Conservation (phyloP, 1,140 invertebrate genomes). For the Pachypeltis micranthus region DNA sequence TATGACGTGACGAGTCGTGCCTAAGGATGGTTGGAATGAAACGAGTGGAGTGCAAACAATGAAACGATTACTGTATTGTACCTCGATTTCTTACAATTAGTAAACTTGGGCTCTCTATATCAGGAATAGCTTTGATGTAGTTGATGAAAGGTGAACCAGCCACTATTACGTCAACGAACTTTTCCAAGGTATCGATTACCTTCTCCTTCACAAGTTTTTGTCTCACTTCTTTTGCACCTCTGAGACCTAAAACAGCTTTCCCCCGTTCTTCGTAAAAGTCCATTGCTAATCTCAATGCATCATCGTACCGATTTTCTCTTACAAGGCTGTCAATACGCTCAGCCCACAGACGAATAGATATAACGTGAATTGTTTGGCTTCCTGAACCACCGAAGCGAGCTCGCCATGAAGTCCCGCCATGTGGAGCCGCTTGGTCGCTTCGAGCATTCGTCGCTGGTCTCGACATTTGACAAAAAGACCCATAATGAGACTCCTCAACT, state of each 20-base stretch:
- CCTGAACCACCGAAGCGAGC: slow-evolving; percentile 20
- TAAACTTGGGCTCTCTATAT: too few relatives aligned
- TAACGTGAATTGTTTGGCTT: slow-evolving; percentile 49
- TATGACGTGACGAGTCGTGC: too few relatives aligned
- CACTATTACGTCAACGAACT: slow-evolving; percentile 26
- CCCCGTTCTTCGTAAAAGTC: slow-evolving; percentile 54
- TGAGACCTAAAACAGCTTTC: slow-evolving; percentile 49
- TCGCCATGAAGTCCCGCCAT: slow-evolving; percentile 26
- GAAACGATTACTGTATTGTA: too few relatives aligned
- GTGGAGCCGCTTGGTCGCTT: slow-evolving; percentile 23
- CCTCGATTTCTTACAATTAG: too few relatives aligned
- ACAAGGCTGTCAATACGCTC: slow-evolving; percentile 60
- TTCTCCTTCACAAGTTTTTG: slow-evolving; percentile 47
- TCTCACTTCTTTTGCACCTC: slow-evolving; percentile 43
- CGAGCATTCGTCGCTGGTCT: slow-evolving; percentile 26
- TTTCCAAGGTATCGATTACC: slow-evolving; percentile 33
- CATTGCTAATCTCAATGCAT: slow-evolving; percentile 51
- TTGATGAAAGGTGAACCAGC: slow-evolving; percentile 19
- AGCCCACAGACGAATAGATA: slow-evolving; percentile 71
- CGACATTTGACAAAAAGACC: slow-evolving; percentile 31
- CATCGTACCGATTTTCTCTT: slow-evolving; percentile 46
- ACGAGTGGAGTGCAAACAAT: too few relatives aligned
- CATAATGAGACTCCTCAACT: slow-evolving; percentile 28
- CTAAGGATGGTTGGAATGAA: too few relatives aligned
- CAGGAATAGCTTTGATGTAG: slow-evolving; percentile 27